These are phyloP conservation scores for Globodera ellingtonae DNA, from an alignment of 1,140 invertebrate species.

Conservation along the genomic window DNA sequence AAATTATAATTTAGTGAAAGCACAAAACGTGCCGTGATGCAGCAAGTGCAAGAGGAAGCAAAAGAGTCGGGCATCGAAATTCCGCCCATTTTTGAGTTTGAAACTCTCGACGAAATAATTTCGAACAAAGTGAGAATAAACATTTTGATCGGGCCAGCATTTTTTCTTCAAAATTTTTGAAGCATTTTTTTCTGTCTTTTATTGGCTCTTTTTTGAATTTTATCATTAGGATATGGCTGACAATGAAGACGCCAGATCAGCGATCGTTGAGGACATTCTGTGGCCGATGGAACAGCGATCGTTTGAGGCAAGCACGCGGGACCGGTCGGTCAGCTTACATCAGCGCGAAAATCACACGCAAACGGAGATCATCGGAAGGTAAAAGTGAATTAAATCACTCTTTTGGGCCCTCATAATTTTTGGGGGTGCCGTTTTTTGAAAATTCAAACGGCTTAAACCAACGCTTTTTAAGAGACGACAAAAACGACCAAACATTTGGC, in stretches of 20 bases:
- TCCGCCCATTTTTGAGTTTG: constrained; percentile 61
- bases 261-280: constrained; percentile 53
- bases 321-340: constrained; percentile 33
- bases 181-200: not conserved
- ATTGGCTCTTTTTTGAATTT: not conserved
- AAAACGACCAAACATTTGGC: constrained; percentile 55
- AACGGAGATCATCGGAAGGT: constrained; percentile 56
- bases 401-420: too few relatives aligned
- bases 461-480: constrained; percentile 54
- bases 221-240: constrained; percentile 30
- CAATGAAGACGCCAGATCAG: constrained; percentile 44
- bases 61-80: constrained; percentile 62
- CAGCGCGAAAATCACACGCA: constrained; percentile 52
- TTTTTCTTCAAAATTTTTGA: too few relatives aligned
- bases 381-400: constrained; percentile 4
- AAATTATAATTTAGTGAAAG: constrained; percentile 56
- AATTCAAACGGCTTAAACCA: too few relatives aligned
- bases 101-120: constrained; percentile 32
- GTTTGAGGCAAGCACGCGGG: not conserved
- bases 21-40: constrained; percentile 58
- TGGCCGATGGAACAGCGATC: constrained; percentile 30
- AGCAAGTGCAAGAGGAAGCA: constrained; percentile 63
- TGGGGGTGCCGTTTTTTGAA: too few relatives aligned
- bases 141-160: too few relatives aligned
- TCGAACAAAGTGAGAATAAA: constrained; percentile 6